Conservation (phyloP, 2,888 invertebrate species). For the Slavum lentiscoides region DNA sequence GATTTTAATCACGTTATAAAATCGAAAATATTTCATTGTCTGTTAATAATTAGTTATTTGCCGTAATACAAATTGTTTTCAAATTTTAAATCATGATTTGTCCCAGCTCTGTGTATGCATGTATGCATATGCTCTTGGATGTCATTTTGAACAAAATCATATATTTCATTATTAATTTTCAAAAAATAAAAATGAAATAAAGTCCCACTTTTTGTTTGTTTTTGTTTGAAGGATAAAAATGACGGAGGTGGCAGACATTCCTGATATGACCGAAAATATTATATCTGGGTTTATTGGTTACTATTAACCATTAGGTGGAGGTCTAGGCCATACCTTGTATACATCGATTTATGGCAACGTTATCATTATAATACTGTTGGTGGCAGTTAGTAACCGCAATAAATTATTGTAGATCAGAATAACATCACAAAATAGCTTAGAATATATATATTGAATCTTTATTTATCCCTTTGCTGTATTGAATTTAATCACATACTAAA, state of each 20-base stretch:
- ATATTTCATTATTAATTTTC: conserved; percentile 48
- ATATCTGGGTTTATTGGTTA: conserved; percentile 45
- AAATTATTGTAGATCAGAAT: conserved; percentile 31
- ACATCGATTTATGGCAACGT: conserved; percentile 47
- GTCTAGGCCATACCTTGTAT: conserved; percentile 18
- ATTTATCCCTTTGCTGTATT: conserved; percentile 50
- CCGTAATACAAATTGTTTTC: conserved; percentile 18
- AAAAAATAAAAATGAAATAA: conserved; percentile 46
- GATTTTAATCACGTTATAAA: conserved; percentile 16
- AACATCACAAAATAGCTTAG: conserved; percentile 39
- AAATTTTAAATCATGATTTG: conserved; percentile 47
- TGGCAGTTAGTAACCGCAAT: conserved; percentile 37
- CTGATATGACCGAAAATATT: conserved; percentile 38
- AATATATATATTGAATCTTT: conserved; percentile 6
- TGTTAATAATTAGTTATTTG: conserved; percentile 24
- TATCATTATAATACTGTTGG: conserved; percentile 44
- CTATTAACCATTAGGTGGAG: no score
- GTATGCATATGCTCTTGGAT: conserved; percentile 44
- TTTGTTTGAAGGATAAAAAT: conserved; percentile 52
- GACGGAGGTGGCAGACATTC: conserved; percentile 52
- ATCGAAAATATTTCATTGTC: conserved; percentile 23
- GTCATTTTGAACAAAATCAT: conserved; percentile 46
- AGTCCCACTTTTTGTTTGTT: conserved; percentile 53
- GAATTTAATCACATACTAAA: conserved; percentile 30
- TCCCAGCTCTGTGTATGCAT: conserved; percentile 53